Conservation (phyloP, 1,140 invertebrate genomes). For the Sarcophaga peregrina region DNA sequence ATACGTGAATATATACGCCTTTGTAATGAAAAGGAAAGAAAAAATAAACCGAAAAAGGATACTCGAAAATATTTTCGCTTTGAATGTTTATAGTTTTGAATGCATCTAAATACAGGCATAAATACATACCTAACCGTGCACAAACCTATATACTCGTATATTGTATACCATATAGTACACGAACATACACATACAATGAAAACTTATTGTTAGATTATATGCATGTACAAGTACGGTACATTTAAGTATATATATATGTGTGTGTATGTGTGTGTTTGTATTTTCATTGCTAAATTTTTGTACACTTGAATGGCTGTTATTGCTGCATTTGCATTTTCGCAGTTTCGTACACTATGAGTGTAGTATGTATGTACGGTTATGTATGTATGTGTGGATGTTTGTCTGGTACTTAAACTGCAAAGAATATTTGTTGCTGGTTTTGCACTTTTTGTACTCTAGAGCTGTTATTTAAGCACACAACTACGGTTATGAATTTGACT, state of each 20-base stretch:
- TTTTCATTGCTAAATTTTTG: not conserved
- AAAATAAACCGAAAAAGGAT: too few relatives aligned
- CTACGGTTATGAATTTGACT: not conserved
- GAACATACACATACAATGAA: not conserved
- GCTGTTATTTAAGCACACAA: not conserved
- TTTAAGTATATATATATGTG: too few relatives aligned
- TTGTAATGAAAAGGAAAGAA: not conserved
- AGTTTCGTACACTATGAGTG: not conserved
- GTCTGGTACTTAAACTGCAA: too few relatives aligned
- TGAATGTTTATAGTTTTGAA: not conserved
- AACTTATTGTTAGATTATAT: not conserved
- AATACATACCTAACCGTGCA: not conserved
- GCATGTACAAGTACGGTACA: not conserved
- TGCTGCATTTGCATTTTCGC: not conserved
- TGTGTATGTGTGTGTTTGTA: not conserved
- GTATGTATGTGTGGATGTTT: too few relatives aligned
- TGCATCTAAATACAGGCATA: not conserved
- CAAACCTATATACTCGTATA: too few relatives aligned
- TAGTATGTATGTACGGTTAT: too few relatives aligned
- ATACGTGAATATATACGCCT: not conserved
- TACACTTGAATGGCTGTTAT: slow-evolving; percentile 15
- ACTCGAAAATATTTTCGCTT: not conserved
- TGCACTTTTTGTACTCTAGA: not conserved
- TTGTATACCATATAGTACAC: too few relatives aligned
- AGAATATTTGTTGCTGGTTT: not conserved